phyloP scores from a whole-genome alignment of 1,140 invertebrate genomes.

The Drosophila pseudoobscura region DNA sequence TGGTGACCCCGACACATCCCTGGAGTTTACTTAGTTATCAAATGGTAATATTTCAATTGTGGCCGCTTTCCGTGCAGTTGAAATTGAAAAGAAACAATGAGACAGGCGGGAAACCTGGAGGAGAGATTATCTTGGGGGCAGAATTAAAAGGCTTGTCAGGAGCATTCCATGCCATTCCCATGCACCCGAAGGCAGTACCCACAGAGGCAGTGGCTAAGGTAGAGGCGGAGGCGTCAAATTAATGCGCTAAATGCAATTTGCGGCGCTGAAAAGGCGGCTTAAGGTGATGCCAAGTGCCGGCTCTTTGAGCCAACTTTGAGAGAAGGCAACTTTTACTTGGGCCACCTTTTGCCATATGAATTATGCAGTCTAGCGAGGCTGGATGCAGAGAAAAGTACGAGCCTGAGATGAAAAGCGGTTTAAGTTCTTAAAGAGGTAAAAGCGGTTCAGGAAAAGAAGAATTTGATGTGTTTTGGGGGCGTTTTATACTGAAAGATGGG shows the following conservation, averaged over 20 bases:
- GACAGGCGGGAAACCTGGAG: background rate
- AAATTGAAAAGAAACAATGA: slow-evolving; percentile 66
- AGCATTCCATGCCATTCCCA: background rate
- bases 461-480: background rate
- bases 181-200: slow-evolving; percentile 1
- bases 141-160: slow-evolving; percentile 18
- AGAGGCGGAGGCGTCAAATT: slow-evolving; percentile 50
- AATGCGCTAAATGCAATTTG: slow-evolving; percentile 75
- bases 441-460: background rate
- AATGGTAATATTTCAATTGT: slow-evolving; percentile 72
- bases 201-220: slow-evolving; percentile 5
- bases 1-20: slow-evolving; percentile 14
- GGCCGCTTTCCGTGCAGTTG: slow-evolving; percentile 13
- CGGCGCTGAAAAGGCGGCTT: slow-evolving; percentile 44
- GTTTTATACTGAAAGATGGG: too few relatives aligned
- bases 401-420: slow-evolving; percentile 29
- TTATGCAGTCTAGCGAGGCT: slow-evolving; percentile 29
- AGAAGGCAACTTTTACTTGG: slow-evolving; percentile 29
- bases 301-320: slow-evolving; percentile 44
- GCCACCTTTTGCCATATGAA: slow-evolving; percentile 33
- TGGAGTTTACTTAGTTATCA: slow-evolving; percentile 55
- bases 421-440: slow-evolving; percentile 23
- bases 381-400: background rate
- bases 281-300: slow-evolving; percentile 48
- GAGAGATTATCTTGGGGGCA: slow-evolving; percentile 19